A percentile compares a stretch with the other conserved stretches of the same genome.
phyloP scores from a whole-genome alignment of 2,113 vertebrate species.

The Albula glossodonta region DNA sequence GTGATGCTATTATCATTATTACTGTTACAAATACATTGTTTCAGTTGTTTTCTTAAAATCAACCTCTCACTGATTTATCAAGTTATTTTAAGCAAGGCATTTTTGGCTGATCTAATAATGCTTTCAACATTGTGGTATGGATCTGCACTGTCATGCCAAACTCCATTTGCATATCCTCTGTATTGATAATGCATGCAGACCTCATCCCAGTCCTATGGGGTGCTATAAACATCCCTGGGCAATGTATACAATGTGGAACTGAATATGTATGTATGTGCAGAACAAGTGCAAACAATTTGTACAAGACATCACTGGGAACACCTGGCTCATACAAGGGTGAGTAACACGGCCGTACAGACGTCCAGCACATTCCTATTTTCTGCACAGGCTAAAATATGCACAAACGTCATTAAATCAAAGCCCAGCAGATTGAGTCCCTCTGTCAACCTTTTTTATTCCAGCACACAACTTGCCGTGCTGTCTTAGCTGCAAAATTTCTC shows the following conservation, averaged over 20 bases:
- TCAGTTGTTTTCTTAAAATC: background rate
- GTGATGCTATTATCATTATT: background rate
- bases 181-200: background rate
- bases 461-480: too few relatives aligned
- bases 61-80: too few relatives aligned
- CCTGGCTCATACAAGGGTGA: background rate
- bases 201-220: background rate
- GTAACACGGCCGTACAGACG: too few relatives aligned
- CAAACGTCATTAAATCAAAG: too few relatives aligned
- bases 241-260: constrained; percentile 53
- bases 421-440: too few relatives aligned
- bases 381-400: too few relatives aligned
- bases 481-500: too few relatives aligned
- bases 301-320: constrained; percentile 1
- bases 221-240: constrained; percentile 69
- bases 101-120: background rate
- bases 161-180: background rate
- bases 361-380: too few relatives aligned
- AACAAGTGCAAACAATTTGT: constrained; percentile 48
- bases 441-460: too few relatives aligned
- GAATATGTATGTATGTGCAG: constrained; percentile 65
- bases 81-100: background rate
- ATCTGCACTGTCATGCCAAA: background rate
- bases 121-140: background rate
- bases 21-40: background rate